Base-by-base conservation (phyloP, 2,797 vertebrate species). In the Enteromius trimaculatus region DNA sequence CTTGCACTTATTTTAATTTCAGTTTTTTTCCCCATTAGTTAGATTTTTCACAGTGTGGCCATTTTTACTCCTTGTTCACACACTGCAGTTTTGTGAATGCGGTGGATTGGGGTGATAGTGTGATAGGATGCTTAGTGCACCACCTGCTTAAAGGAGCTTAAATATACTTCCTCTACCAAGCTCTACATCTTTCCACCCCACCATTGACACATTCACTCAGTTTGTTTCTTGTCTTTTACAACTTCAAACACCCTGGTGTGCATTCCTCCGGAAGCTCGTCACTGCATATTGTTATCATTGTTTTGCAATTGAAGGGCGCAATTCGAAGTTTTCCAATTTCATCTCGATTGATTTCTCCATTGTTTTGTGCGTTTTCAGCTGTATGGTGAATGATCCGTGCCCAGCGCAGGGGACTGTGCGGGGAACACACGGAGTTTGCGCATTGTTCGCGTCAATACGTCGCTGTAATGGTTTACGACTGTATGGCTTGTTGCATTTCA, bases 281-380 rank as follows among this genome's bases (percentile, higher is more conserved):
- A 89, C 80, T 94, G 92, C 90, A 92, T 94, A 92, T 87, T 92
- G 89, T 92, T 85, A 87, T 88, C 76, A 64, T 89, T 90, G 74
- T 69, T 80, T 86, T 72, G 81, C 77, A 49, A 39, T 44, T 62
- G 72, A 65, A 64, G 51, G 55, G 64, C 37, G 5, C 69, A 21
- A 84, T 49, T 68, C 6, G 6, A 78, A 70, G 65, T 79, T 68
- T 82, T 79, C 44, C 47, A 86, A 81, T 87, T 81, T 53, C 47
- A 69, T 66, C n/a, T 19, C 21, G 66, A 84, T 87, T 58, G 85
- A 69, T 75, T 85, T 58, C 72, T 66, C 64, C 64, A 55, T 84
- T 82, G 62, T 81, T 85, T 77, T 75, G 60, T 84, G 77, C 55
- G 8, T 49, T 66, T 86, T 86, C 77, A 68, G 79, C 77, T 68